Base-by-base conservation (phyloP, 1,140 invertebrate species). In the Apocrypta bakeri region DNA sequence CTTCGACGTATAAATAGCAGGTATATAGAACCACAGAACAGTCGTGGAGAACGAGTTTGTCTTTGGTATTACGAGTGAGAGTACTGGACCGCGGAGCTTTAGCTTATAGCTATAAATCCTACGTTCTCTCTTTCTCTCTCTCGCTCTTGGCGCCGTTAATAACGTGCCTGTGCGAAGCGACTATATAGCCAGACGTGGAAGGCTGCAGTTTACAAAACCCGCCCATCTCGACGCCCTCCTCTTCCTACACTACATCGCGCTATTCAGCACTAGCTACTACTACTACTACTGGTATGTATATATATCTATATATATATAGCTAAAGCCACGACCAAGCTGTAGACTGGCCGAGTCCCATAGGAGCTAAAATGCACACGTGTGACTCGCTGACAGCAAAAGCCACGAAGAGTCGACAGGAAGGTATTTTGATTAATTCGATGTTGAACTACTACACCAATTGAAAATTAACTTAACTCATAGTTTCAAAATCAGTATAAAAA, bases 51-150 rank as follows among this genome's bases (percentile, higher is more conserved):
- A 86, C 85, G 88, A 89, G 89, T 90, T 90, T 90, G 89, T 90
- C 89, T 90, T 90, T 89, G 87, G 88, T 90, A 90, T 90, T 90
- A 88, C 88, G 88, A 87, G 80, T 84, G 72, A 74, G 72, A 56
- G 40, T 27, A 9, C 21, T 21, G 21, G 56, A 31, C 37, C 27
- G 68, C 29, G 21, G 24, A 83, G 86, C 85, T 79, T 87, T 84
- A 87, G 86, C 82, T 86, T 25, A 78, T 69, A 83, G 85, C 88
- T 83, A 90, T 90, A 90, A 90, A 90, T 90, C 87, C 86, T 85
- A 85, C 82, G 84, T 85, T 74, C 84, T 56, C 11, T 42, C 40
- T 42, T 21, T 21, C 48, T 56, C 48, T 56, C 48, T 56, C 48
- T 4, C 3, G 33, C 48, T 48, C 12, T 17, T 17, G 84, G 78